A percentile compares a stretch with the other conserved stretches of the same genome.
These are phyloP conservation scores for Amphipyra tragopoginis DNA, from an alignment of 2,888 invertebrate genomes.

Conservation along the genomic window DNA sequence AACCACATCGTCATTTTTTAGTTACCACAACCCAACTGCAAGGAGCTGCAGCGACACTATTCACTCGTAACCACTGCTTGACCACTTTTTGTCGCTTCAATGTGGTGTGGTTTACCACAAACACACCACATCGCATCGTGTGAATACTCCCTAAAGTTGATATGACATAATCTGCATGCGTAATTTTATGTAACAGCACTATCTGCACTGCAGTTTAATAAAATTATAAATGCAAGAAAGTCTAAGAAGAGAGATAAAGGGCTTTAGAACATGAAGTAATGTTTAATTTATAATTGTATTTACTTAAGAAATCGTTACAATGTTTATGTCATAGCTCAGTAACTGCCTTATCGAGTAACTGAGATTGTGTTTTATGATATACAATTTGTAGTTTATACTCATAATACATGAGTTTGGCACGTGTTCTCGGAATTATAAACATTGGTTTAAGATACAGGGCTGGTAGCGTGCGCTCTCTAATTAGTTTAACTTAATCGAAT, in stretches of 20 bases:
- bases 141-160: no score
- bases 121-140: no score
- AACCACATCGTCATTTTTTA: no score
- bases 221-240: constrained; percentile 28
- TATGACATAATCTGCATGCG: no score
- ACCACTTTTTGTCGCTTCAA: no score
- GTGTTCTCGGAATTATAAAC: constrained; percentile 22
- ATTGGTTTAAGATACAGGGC: constrained; percentile 24
- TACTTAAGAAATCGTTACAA: constrained; percentile 23
- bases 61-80: no score
- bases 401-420: constrained; percentile 35
- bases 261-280: constrained; percentile 6
- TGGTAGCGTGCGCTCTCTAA: constrained; percentile 23
- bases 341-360: constrained; percentile 26
- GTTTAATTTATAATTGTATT: constrained; percentile 19
- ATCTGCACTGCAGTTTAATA: constrained; percentile 43
- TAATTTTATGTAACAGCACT: constrained; percentile 37
- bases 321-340: constrained; percentile 37
- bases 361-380: constrained; percentile 18
- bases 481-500: constrained; percentile 10
- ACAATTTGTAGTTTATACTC: background rate
- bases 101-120: no score
- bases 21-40: no score
- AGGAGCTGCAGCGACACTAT: no score
- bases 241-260: constrained; percentile 41